Base-by-base conservation (phyloP, 2,888 invertebrate species). In the Netelia melanura region DNA sequence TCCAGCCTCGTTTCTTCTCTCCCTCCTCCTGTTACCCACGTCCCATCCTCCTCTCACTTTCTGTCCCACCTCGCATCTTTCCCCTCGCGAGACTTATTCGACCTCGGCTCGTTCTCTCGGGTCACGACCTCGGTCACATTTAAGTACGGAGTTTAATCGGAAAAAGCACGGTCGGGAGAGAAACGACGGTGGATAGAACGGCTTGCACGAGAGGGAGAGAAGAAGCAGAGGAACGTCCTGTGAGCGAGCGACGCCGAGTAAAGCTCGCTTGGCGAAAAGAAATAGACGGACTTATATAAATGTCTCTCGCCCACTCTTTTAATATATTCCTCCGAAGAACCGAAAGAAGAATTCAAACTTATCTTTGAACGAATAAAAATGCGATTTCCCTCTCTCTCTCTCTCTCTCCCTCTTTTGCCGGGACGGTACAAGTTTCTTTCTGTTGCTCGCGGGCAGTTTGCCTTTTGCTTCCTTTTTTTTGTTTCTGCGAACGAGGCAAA, bases 271-370 rank as follows among this genome's bases (percentile, higher is more conserved):
- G 52, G 62, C 67, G 43, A 77, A 77, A 81, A 77, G 81, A 72
- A 81, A 72, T 80, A 81, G 76, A 84, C 80, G 84, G 81, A 84
- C 81, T 84, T 84, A 84, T 68, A 81, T 81, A 84, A 84, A 84
- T 77, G 84, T 77, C 81, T 81, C 74, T 23, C 67, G 68, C 72
- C 23, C 43, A 25, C 68, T 77, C 58, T 58, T 56, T 80, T 80
- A 72, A 80, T 80, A 65, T 80, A 72, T 78, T 78, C 82, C 25
- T 23, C 14, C 74, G 78, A 84, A 75, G 81, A 70, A 61, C 14
- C 58, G 68, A 61, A 48, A 70, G 58, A 56, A 72, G 56, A 72
- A 80, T 80, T 80, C 71, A 72, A 72, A 80, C 56, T 80, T 72
- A 72, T 80, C 64, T 80, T 65, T 56, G 64, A 72, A 79, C 64